phyloP scores from a whole-genome alignment of 2,888 invertebrate species.

The Aricia artaxerxes region DNA sequence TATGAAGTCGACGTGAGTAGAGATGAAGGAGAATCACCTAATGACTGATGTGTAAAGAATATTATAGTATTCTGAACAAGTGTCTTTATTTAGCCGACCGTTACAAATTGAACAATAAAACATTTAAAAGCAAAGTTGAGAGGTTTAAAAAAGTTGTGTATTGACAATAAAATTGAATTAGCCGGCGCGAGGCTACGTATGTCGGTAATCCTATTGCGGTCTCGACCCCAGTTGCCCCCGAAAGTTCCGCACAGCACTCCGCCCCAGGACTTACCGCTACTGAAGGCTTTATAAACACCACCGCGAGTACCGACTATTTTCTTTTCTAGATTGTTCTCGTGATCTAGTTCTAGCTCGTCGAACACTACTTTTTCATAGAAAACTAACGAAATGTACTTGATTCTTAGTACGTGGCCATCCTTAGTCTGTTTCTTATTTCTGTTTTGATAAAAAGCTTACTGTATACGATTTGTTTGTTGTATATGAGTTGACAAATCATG shows the following conservation, averaged over 20 bases:
- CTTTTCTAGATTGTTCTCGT: slow-evolving; percentile 20
- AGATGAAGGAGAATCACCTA: neutral
- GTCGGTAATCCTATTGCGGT: slow-evolving; percentile 73
- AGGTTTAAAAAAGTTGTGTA: slow-evolving; percentile 50
- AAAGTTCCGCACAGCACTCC: slow-evolving; percentile 61
- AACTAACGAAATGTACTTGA: neutral
- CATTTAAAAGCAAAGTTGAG: slow-evolving; percentile 36
- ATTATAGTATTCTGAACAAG: neutral
- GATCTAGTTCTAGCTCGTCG: neutral
- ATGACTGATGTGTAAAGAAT: neutral
- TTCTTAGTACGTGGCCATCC: neutral
- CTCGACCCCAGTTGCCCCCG: slow-evolving; percentile 59
- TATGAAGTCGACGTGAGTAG: neutral
- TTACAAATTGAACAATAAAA: slow-evolving; percentile 3
- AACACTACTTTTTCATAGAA: neutral
- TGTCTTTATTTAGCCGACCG: neutral
- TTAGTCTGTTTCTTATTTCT: neutral
- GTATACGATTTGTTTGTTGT: too few species aligned
- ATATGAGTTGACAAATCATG: too few species aligned
- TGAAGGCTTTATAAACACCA: slow-evolving; percentile 42
- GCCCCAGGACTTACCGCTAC: slow-evolving; percentile 52
- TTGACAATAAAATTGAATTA: slow-evolving; percentile 68
- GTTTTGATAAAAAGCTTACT: neutral
- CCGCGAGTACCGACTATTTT: slow-evolving; percentile 16
- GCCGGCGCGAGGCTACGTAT: slow-evolving; percentile 60